These are phyloP conservation scores for Tiaroga cobitis DNA, from an alignment of 2,797 vertebrate genomes.

Conservation along the genomic window DNA sequence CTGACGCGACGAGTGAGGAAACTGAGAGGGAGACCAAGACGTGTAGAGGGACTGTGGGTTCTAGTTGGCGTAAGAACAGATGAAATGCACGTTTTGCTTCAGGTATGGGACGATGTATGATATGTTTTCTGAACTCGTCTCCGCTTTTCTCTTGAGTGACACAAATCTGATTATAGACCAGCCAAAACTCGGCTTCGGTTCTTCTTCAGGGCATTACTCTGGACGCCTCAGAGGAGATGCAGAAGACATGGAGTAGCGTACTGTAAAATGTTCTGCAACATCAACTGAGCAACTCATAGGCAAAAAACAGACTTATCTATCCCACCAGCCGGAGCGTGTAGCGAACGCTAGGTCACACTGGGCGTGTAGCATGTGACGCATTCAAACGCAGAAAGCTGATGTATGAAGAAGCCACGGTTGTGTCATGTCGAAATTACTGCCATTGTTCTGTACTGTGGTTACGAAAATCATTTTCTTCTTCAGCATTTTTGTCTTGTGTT, in stretches of 20 bases:
- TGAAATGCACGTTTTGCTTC: conserved; percentile 70
- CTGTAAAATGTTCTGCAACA: conserved; percentile 16
- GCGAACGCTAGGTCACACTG: not conserved
- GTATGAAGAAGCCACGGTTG: not conserved
- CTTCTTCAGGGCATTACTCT: conserved; percentile 55
- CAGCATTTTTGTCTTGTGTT: not conserved
- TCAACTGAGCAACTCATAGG: not conserved
- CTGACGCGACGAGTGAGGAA: conserved; percentile 54
- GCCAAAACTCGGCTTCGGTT: conserved; percentile 53
- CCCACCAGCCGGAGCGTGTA: conserved; percentile 11
- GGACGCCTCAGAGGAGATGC: conserved; percentile 52
- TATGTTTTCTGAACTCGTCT: conserved; percentile 58
- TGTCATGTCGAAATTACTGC: not conserved
- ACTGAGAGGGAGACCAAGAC: conserved; percentile 62
- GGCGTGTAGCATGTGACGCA: not conserved
- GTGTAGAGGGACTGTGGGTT: conserved; percentile 63
- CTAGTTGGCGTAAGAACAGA: conserved; percentile 76
- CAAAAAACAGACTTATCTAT: not conserved
- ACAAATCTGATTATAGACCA: conserved; percentile 53
- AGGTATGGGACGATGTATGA: conserved; percentile 58
- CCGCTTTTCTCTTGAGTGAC: conserved; percentile 57
- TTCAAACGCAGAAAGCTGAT: not conserved
- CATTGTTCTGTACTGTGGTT: not conserved
- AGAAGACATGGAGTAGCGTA: conserved; percentile 12
- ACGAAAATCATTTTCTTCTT: not conserved